phyloP scores from a whole-genome alignment of 2,797 vertebrate genomes.

The Helarctos malayanus region DNA sequence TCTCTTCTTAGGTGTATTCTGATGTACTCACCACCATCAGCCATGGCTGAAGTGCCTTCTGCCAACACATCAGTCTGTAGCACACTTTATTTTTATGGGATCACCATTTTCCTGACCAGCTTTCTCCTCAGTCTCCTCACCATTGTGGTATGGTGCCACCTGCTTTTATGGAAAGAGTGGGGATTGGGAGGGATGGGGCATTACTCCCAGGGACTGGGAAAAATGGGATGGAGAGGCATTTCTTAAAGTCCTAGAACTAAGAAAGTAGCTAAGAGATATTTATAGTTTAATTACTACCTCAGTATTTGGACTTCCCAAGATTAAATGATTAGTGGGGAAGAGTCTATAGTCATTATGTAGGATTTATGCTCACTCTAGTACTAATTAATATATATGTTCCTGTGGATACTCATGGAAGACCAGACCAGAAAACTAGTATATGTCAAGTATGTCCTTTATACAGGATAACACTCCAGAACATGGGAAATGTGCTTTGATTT shows the following conservation, averaged over 20 bases:
- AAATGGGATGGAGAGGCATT: background rate
- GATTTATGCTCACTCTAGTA: constrained; percentile 27
- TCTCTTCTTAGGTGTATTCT: constrained; percentile 93
- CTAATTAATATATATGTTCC: constrained; percentile 20
- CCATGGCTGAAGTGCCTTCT: constrained; percentile 58
- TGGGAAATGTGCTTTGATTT: constrained; percentile 34
- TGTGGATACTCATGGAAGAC: background rate
- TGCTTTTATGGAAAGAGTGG: background rate
- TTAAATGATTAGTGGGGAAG: background rate
- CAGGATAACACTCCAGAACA: background rate
- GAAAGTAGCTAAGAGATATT: background rate
- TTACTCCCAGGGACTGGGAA: background rate
- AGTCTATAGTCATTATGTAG: background rate
- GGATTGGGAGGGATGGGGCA: background rate
- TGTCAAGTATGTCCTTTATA: background rate
- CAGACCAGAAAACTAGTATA: background rate
- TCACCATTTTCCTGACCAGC: constrained; percentile 90
- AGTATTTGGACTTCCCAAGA: constrained; percentile 34
- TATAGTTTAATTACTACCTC: constrained; percentile 40
- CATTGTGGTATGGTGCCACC: constrained; percentile 90
- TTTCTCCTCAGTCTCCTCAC: constrained; percentile 92
- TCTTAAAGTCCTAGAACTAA: constrained; percentile 28
- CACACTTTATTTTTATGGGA: constrained; percentile 89
- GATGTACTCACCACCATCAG: constrained; percentile 90
- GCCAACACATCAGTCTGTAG: constrained; percentile 86